Base-by-base conservation (phyloP, 2,888 invertebrate species). In the Camponotus fellah region DNA sequence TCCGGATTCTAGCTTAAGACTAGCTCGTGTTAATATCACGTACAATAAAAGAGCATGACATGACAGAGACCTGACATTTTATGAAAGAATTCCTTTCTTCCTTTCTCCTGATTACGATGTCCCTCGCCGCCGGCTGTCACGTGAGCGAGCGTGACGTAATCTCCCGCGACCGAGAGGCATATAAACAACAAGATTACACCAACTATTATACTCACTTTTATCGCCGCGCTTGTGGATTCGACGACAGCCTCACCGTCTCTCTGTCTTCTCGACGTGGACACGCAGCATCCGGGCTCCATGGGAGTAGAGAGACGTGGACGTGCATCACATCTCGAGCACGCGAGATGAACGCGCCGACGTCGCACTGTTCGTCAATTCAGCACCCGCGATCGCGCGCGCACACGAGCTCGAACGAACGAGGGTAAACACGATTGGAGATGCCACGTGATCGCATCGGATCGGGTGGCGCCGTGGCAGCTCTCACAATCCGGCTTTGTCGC, bases 91-190 rank as follows among this genome's bases (percentile, higher is more conserved):
- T 40, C 37, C 56, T 37, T 17, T 26, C 65, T 43, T 21, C 56
- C 21, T 34, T 58, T 26, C 64, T 64, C 40, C 58, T 40, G 9
- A 21, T 26, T 56, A 49, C 68, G 64, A 62, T 43, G 21, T 56
- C 32, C 68, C 65, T 62, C 53, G n/a, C 32, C 14, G 62, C 83
- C 85, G 79, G 60, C 84, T 85, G 87, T 87, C 87, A 85, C 85
- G 85, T 77, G 87, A 87, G 68, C 49, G 17, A 40, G 60, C 46
- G 37, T 71, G 79, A 80, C 71, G 79, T 80, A 71, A 71, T 34
- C 46, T 46, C 8, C 14, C 79, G 34, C 21, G 26, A 10, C 12
- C 34, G 12, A 56, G 34, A 80, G 17, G 8, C 34, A n/a, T 34
- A 53, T 71, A 79, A 79, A 69, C 58, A 68, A 60, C 34, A 46